phyloP scores from a whole-genome alignment of 2,888 invertebrate species.

The Rhagonycha fulva region DNA sequence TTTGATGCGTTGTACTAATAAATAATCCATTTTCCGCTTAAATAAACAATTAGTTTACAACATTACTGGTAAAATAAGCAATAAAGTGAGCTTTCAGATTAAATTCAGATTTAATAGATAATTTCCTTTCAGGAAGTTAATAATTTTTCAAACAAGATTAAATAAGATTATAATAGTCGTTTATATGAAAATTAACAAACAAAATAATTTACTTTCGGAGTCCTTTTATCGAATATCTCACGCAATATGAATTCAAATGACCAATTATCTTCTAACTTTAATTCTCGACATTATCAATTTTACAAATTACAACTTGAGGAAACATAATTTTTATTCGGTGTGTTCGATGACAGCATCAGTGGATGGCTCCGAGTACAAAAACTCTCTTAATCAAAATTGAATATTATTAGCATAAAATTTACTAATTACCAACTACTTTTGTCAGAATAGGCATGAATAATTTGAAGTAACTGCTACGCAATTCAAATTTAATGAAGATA shows the following conservation, averaged over 20 bases:
- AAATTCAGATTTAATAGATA: background rate
- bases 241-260: background rate
- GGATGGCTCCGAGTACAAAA: background rate
- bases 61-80: no score
- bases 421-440: background rate
- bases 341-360: background rate
- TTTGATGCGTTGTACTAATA: background rate
- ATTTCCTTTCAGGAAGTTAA: no score
- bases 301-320: background rate
- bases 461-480: background rate
- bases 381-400: background rate
- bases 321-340: background rate
- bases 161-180: background rate
- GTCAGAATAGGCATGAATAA: background rate
- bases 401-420: background rate
- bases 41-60: background rate
- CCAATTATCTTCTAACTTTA: background rate
- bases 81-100: background rate
- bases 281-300: background rate
- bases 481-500: background rate
- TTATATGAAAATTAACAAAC: background rate
- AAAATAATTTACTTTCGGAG: background rate
- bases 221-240: background rate
- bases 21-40: background rate
- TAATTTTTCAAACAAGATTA: no score